Base-by-base conservation (phyloP, 2,113 vertebrate species). In the Ceyx cyanopectus region DNA sequence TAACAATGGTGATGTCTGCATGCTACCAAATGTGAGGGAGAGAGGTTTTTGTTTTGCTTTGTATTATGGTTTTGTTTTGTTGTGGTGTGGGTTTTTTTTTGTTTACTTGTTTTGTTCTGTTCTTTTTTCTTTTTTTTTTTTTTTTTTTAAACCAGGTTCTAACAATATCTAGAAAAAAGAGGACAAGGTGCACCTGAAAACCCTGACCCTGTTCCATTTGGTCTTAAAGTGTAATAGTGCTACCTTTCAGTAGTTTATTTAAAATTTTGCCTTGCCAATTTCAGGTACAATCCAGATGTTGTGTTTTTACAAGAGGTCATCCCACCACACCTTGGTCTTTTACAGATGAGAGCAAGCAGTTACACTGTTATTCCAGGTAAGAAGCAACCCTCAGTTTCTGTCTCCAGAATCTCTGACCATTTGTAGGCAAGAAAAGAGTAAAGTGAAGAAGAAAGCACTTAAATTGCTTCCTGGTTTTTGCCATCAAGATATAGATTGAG, bases 291-390 rank as follows among this genome's bases (percentile, higher is more conserved):
- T 60, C 99, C 99, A 10, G 99, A 99, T 60, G 98, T 99, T 26
- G 97, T 99, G 60, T 99, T 99, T 95, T 98, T 99, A 15, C 99
- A 99, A 92, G 99, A 99, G 78, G 98, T 99, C 37, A 97, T 99
- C 87, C 98, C 98, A 17, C 96, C 97, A 2, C 98, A 99, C 43
- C 92, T 98, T 22, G 89, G 91, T 75, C 98, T 99, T 89, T 95
- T 99, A 30, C 98, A 98, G 96, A 99, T 98, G 96, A 98, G 97
- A 87, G 98, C 98, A 10, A 93, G 97, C 69, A 98, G 82, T 97
- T 99, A 99, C 76, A 95, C 97, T 43, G 93, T 99, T 83, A 97
- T 99, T 96, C 98, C 99, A 97, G 98, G 99, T 98, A 97, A 92
- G 77, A 84, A 89, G 58, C 41, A 89, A 26, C 2, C 18, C 27